phyloP scores from a whole-genome alignment of 2,888 invertebrate species.

The Clistopyga incitator region DNA sequence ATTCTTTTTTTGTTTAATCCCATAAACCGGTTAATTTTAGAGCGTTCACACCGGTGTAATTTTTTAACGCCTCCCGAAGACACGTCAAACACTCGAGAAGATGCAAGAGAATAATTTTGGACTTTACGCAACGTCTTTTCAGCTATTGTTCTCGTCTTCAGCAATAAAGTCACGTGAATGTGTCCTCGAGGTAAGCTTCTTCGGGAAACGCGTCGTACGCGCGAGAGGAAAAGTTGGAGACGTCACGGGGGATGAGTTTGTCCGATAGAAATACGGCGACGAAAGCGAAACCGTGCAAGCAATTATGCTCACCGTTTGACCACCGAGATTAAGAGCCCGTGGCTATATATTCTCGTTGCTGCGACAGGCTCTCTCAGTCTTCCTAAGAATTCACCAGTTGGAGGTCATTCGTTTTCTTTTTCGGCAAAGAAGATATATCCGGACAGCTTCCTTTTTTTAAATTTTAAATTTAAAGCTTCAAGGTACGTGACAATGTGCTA shows the following conservation, averaged over 20 bases:
- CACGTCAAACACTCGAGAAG: constrained; percentile 1
- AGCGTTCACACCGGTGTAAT: too few species aligned
- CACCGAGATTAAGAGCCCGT: constrained; percentile 71
- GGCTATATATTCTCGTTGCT: constrained; percentile 79
- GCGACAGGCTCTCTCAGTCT: constrained; percentile 72
- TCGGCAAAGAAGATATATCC: constrained; percentile 9
- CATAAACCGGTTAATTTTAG: too few species aligned
- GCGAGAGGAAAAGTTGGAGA: constrained; percentile 70
- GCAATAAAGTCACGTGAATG: neutral
- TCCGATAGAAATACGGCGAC: constrained; percentile 79
- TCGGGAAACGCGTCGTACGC: constrained; percentile 59
- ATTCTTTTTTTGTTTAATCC: too few species aligned
- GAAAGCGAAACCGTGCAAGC: constrained; percentile 83
- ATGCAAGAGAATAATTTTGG: constrained; percentile 54
- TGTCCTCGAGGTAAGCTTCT: constrained; percentile 27
- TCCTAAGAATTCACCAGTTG: constrained; percentile 52
- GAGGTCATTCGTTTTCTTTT: constrained; percentile 39
- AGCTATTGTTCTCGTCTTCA: constrained; percentile 38
- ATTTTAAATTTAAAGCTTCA: constrained; percentile 15
- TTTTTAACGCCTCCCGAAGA: constrained; percentile 26
- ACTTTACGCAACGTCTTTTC: constrained; percentile 44
- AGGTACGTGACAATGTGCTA: constrained; percentile 15
- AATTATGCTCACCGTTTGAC: constrained; percentile 79
- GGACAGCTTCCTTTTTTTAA: neutral
- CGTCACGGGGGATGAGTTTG: constrained; percentile 79